Conservation (phyloP, 2,888 invertebrate genomes). For the Eupsilia transversa region DNA sequence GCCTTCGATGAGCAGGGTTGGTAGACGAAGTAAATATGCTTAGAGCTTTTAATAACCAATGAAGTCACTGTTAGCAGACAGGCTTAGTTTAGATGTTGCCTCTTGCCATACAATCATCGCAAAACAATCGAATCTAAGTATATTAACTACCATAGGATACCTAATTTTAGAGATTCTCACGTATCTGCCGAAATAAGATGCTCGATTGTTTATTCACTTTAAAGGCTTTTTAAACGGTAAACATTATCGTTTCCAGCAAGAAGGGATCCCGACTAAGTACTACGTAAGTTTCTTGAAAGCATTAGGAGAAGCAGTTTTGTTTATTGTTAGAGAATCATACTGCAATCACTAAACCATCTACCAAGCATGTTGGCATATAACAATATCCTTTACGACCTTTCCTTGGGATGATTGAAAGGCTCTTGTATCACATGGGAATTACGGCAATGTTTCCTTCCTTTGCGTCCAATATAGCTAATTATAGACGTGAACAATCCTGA, state of each 20-base stretch:
- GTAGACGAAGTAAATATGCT: background rate
- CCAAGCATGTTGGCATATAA: background rate
- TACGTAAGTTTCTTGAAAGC: background rate
- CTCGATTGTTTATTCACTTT: background rate
- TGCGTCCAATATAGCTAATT: background rate
- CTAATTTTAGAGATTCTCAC: background rate
- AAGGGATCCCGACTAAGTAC: background rate
- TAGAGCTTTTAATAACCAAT: background rate
- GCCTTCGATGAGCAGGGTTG: slow-evolving; percentile 59
- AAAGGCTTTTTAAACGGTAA: background rate
- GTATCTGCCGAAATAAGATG: background rate
- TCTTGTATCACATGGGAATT: background rate
- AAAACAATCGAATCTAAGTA: background rate
- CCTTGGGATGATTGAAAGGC: too few species aligned
- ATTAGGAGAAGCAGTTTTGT: background rate
- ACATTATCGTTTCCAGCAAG: background rate
- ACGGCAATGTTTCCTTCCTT: background rate
- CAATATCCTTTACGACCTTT: background rate
- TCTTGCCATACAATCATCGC: background rate
- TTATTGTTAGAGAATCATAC: background rate
- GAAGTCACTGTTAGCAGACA: background rate
- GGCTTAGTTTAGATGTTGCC: background rate
- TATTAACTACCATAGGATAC: background rate
- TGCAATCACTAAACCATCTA: background rate
- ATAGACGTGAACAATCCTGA: slow-evolving; percentile 4